A percentile compares a stretch with the other conserved stretches of the same genome.
These are phyloP conservation scores for Orchesella flavescens DNA, from an alignment of 2,888 invertebrate genomes.

Conservation along the genomic window DNA sequence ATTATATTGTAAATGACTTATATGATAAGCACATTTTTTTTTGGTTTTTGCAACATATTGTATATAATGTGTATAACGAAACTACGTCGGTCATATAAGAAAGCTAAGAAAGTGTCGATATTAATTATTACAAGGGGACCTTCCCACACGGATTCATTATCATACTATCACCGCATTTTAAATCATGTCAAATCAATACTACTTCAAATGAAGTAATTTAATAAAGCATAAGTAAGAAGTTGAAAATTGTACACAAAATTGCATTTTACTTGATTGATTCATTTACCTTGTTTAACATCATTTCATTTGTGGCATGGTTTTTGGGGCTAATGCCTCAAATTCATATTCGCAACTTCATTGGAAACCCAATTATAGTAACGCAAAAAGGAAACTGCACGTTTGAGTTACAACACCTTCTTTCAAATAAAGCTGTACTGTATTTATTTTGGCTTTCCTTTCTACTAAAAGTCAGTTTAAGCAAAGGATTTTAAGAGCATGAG, in stretches of 20 bases:
- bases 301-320: too few species aligned
- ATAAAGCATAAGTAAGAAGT: slow-evolving; percentile 18
- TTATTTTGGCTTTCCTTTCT: too few species aligned
- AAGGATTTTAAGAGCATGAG: too few species aligned
- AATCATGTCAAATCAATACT: slow-evolving; percentile 13
- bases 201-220: slow-evolving; percentile 2
- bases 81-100: not conserved
- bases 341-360: too few species aligned
- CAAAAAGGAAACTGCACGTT: too few species aligned
- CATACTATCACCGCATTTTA: slow-evolving; percentile 24
- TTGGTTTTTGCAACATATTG: not conserved
- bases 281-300: too few species aligned
- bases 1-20: not conserved
- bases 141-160: slow-evolving; percentile 35
- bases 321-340: too few species aligned
- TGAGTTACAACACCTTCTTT: too few species aligned
- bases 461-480: too few species aligned
- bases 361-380: too few species aligned
- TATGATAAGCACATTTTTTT: slow-evolving; percentile 3
- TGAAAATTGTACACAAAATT: slow-evolving; percentile 11
- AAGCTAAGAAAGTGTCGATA: slow-evolving; percentile 52
- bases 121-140: slow-evolving; percentile 42
- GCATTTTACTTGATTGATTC: too few species aligned
- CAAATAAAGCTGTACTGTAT: too few species aligned
- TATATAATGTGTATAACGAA: not conserved